Evolutionary conservation across 2,113 vertebrate genomes (phyloP), one percentile per base, ranked within the genome.

Genomic region (Dinomys branickii): DNA sequence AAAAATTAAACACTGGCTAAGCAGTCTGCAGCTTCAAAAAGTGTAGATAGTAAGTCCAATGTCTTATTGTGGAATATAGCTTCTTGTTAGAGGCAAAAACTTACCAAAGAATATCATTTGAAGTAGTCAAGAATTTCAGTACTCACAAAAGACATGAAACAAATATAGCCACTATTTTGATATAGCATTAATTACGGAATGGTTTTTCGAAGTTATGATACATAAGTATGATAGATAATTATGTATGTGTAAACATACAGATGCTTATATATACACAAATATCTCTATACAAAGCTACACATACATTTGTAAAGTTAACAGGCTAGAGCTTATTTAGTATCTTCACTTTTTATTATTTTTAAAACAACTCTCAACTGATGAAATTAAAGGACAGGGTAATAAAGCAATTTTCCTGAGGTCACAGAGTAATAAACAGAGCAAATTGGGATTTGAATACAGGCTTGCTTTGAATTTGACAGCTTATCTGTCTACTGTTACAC

Each of bases 1-100:
- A 90, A 58, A 93, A 94, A 90, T 90, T 95, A 97, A 95, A 92
- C 77, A 96, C 30, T 63, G 38, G 35, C 63, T 95, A 96, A 97
- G 94, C 94, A 96, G 96, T 71, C 88, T 94, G 92, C 38, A 75
- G 47, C 85, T 88, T 47, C 20, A 95, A 35, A 94, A 92, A 92
- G 77, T 97, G 47, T 95, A 90, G 93, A 94, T 69, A 87, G 63
- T 91, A 97, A 94, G 13, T 69, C 58, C 35, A 92, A 90, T 22
- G 14, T 88, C 94, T 94, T 92, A 85, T 61, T 38, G 30, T 14
- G 41, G 47, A 90, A 28, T 67, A 90, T 8, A 93, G 58, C 81
- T 95, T 93, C 87, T 94, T 78, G 86, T 94, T 67, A 78, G 85
- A 91, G 12, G 28, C n/a, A 91, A 96, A 91, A 85, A 47, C n/a